Evolutionary conservation across 2,888 invertebrate species (phyloP), one percentile per base, ranked within the genome.

Genomic region (Diarsia mendica): DNA sequence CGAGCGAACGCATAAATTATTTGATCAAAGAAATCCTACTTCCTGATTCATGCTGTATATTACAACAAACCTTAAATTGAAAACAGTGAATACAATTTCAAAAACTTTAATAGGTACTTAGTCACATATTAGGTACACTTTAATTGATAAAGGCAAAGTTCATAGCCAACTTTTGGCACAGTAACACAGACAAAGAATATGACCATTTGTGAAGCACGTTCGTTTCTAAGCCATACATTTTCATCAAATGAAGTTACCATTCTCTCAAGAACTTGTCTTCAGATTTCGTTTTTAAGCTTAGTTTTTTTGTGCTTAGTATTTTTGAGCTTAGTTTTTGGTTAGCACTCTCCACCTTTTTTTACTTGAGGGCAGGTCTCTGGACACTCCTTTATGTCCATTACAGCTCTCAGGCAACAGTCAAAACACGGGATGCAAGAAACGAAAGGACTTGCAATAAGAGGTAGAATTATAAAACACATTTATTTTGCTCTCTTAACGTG

Each of bases 391-490:
- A 33, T 23, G 2, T 66, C 46, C 48, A 84, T 13, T 3, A 23
- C 60, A 11, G 15, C 70, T 18, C 72, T 72, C 61, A 83, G 28
- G 23, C 83, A 83, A 44, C 77, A 83, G 28, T 85, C 48, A 33
- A 61, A 85, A 55, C 82, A 81, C 23, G 83, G 83, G 1, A 77
- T 48, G 39, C 83, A 83, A 0, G 83, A 83, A 9, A 83, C 85
- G 1, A 85, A 85, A 4, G 83, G 83, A 51, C 83, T 81, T 18
- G 69, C 82, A 61, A 77, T 0, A 9, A 85, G 9, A 3, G 83
- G 85, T 9, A 84, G 15, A 20, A 84, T 68, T 61, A 84, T 0
- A 63, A 68, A 73, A 77, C 82, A 83, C 82, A 83, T 83, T 61
- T 49, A 58, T 55, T 48, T 18, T 49, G 6, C 0, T 18, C 33